Conservation (phyloP, 2,797 vertebrate species). For the Alfaro cultratus region DNA sequence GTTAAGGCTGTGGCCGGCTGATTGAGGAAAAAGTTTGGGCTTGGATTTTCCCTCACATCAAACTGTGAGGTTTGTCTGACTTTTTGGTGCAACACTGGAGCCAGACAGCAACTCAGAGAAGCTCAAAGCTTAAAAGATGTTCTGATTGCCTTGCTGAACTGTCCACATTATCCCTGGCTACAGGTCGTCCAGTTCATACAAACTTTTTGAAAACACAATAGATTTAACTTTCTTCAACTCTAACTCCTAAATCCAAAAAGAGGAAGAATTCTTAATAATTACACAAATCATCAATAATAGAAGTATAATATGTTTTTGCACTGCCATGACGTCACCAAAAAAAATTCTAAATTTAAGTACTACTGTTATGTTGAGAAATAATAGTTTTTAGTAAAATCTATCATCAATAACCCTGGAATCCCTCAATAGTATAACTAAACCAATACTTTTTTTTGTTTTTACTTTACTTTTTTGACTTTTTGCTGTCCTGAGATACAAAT, state of each 20-base stretch:
- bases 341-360: background rate
- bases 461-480: background rate
- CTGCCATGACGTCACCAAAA: too few relatives aligned
- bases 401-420: background rate
- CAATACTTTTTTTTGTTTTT: too few relatives aligned
- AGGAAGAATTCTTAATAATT: background rate
- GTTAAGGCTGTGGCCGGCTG: constrained; percentile 46
- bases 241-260: background rate
- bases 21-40: constrained; percentile 39
- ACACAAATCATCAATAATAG: background rate
- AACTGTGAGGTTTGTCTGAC: constrained; percentile 46
- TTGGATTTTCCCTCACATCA: constrained; percentile 32
- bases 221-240: background rate
- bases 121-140: constrained; percentile 7
- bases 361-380: background rate
- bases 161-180: background rate
- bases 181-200: background rate
- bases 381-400: background rate
- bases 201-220: background rate
- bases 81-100: constrained; percentile 32
- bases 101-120: constrained; percentile 13
- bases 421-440: too few relatives aligned
- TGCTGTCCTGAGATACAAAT: background rate
- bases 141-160: background rate
- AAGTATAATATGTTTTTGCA: background rate